Conservation (phyloP, 35 echinoderm and acorn worm species). For the Anneissia japonica region DNA sequence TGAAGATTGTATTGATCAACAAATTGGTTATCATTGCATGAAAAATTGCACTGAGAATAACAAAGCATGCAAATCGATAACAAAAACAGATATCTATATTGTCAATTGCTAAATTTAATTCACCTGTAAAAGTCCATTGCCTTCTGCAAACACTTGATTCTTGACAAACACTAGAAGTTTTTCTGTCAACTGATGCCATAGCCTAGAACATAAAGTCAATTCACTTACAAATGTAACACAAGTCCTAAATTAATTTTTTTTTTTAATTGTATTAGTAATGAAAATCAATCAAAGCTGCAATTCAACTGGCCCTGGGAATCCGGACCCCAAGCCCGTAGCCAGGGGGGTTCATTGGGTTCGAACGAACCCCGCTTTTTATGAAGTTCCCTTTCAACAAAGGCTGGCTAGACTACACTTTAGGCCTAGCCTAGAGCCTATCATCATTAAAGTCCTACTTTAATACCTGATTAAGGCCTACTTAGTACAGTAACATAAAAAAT, state of each 20-base stretch:
- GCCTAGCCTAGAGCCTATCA: no score
- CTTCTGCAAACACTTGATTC: slow-evolving; percentile 68
- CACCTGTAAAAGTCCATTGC: slow-evolving; percentile 77
- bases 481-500: no score
- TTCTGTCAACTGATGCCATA: slow-evolving; percentile 91
- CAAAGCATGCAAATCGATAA: not conserved
- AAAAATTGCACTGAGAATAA: not conserved
- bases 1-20: not conserved
- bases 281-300: not conserved
- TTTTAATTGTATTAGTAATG: not conserved
- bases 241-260: not conserved
- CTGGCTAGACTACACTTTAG: no score
- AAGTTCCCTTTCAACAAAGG: no score
- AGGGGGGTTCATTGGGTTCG: no score
- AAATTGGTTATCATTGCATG: not conserved
- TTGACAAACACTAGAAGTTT: slow-evolving; percentile 77
- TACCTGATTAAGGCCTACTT: no score
- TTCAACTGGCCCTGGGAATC: not conserved
- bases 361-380: no score
- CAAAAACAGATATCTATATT: not conserved
- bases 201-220: slow-evolving; percentile 36
- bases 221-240: not conserved
- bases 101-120: not conserved
- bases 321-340: no score
- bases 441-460: no score